These are phyloP conservation scores for Oryzias dopingdopingensis DNA, from an alignment of 2,797 vertebrate species.

Conservation along the genomic window DNA sequence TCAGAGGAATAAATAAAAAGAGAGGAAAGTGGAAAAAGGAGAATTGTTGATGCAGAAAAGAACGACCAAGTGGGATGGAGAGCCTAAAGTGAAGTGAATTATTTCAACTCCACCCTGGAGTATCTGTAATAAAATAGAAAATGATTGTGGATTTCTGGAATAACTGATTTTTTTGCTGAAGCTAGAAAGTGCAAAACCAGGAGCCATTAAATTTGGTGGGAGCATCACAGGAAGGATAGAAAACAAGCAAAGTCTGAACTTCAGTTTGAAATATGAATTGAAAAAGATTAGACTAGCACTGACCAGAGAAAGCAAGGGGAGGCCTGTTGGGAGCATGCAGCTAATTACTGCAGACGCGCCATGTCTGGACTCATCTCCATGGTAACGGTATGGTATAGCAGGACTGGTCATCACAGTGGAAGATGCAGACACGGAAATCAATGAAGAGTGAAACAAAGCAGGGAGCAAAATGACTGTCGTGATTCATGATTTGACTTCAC, in stretches of 20 bases:
- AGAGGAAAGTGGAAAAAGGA: background rate
- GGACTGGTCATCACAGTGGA: conserved; percentile 53
- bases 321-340: conserved; percentile 58
- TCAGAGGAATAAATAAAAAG: conserved; percentile 1
- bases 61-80: conserved; percentile 29
- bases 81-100: conserved; percentile 41
- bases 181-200: conserved; percentile 11
- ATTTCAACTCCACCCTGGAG: conserved; percentile 39
- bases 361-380: conserved; percentile 72
- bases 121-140: background rate
- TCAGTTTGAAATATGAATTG: background rate
- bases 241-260: conserved; percentile 9
- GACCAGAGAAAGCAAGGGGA: conserved; percentile 60
- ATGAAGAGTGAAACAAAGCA: conserved; percentile 59
- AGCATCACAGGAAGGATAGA: conserved; percentile 20
- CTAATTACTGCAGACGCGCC: conserved; percentile 74
- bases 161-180: conserved; percentile 54
- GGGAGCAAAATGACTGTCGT: conserved; percentile 22
- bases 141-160: conserved; percentile 43
- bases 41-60: conserved; percentile 17
- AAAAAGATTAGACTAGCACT: conserved; percentile 39
- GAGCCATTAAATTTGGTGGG: conserved; percentile 1
- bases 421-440: conserved; percentile 63
- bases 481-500: conserved; percentile 25
- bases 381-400: conserved; percentile 67